A percentile compares a stretch with the other conserved stretches of the same genome.
These are phyloP conservation scores for Takifugu rubripes DNA, from an alignment of 2,797 vertebrate species.

Conservation along the genomic window DNA sequence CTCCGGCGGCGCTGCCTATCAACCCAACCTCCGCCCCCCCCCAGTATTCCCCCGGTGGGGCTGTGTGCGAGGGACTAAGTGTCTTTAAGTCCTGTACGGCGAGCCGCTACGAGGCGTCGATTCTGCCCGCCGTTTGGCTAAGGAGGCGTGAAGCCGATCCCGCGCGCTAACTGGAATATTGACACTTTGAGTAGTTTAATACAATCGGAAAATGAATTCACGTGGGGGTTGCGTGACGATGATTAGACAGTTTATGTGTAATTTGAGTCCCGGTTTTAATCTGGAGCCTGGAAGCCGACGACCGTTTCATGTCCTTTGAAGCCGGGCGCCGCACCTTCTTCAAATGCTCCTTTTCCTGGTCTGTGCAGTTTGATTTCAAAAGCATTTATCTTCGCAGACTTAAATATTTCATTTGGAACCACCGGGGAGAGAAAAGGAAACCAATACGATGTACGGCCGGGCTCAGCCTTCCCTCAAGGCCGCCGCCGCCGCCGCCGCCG, in stretches of 20 bases:
- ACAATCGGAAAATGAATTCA: conserved; percentile 13
- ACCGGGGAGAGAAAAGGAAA: conserved; percentile 34
- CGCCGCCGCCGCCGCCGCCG: too few species aligned
- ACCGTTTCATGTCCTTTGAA: conserved; percentile 14
- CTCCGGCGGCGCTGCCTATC: conserved; percentile 40
- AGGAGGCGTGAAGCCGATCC: conserved; percentile 13
- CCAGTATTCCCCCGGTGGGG: conserved; percentile 23
- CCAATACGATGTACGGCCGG: background rate
- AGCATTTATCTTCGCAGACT: conserved; percentile 5
- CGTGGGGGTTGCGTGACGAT: background rate
- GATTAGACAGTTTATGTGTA: background rate
- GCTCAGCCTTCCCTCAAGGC: background rate
- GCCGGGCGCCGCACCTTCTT: background rate
- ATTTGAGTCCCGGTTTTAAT: background rate
- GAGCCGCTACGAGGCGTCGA: conserved; percentile 12
- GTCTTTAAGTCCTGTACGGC: conserved; percentile 33
- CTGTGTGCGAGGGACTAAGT: conserved; percentile 50
- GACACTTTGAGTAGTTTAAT: conserved; percentile 12
- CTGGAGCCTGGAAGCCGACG: background rate
- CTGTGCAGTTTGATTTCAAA: conserved; percentile 41
- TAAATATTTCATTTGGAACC: conserved; percentile 58
- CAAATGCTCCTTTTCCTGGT: conserved; percentile 3
- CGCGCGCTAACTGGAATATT: conserved; percentile 4
- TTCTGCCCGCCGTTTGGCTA: conserved; percentile 28
- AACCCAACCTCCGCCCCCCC: conserved; percentile 35